Conservation (phyloP, 2,888 invertebrate species). For the Mimachlamys varia region DNA sequence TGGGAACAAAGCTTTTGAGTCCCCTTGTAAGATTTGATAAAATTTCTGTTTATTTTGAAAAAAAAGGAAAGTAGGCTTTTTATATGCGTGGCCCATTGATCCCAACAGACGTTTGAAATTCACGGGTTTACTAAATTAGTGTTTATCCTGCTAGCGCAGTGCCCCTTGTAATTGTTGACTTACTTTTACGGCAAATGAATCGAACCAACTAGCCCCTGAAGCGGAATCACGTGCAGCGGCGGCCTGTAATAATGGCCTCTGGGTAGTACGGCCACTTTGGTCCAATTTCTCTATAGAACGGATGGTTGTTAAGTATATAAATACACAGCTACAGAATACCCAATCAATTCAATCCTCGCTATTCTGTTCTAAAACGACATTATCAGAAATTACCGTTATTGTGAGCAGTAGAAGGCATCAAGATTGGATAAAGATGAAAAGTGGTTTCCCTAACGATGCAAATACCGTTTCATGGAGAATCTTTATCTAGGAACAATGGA, state of each 20-base stretch:
- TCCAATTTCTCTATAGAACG: constrained; percentile 2
- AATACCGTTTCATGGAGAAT: not conserved
- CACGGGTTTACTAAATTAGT: not conserved
- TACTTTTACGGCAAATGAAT: not conserved
- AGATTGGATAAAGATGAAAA: not conserved
- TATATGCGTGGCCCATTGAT: not conserved
- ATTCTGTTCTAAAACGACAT: not conserved
- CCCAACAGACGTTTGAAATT: not conserved
- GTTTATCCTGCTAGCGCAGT: not conserved
- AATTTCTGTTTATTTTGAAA: constrained; percentile 31
- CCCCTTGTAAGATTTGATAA: constrained; percentile 14
- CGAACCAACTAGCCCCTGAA: constrained; percentile 9
- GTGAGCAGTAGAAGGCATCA: not conserved
- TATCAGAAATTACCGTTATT: constrained; percentile 28
- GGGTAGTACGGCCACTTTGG: not conserved
- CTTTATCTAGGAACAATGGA: not conserved
- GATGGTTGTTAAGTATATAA: constrained; percentile 3
- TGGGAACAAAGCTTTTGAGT: constrained; percentile 17
- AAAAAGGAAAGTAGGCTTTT: not conserved
- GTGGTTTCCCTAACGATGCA: not conserved
- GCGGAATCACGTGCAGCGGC: not conserved
- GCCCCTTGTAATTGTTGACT: not conserved
- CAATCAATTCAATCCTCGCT: not conserved
- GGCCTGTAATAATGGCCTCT: not conserved
- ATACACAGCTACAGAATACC: not conserved